Evolutionary conservation across 2,888 invertebrate species (phyloP).

Genomic region (Rhaphigaster nebulosa): DNA sequence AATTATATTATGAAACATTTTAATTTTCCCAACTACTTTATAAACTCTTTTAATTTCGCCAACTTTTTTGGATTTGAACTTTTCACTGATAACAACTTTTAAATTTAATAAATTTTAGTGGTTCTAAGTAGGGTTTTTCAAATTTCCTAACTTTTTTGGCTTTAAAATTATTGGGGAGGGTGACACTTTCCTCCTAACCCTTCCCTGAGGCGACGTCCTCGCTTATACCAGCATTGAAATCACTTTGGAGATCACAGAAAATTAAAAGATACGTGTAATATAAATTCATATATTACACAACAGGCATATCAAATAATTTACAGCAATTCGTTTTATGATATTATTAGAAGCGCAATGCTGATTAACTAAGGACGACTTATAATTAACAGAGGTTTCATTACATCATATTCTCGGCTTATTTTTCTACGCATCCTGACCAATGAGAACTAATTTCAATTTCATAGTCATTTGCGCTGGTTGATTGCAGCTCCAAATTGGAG

Average conservation of each 20-base stretch:
- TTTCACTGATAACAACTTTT: too few species aligned
- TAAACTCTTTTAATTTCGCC: too few species aligned
- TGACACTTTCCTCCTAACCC: too few species aligned
- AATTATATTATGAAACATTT: too few species aligned
- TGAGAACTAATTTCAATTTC: not conserved
- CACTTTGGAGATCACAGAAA: not conserved
- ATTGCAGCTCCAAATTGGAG: conserved; percentile 3
- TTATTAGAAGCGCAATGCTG: not conserved
- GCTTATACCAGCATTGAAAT: not conserved
- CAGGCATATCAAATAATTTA: not conserved
- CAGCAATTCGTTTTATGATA: not conserved
- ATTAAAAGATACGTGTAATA: too few species aligned
- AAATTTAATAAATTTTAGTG: too few species aligned
- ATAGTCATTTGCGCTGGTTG: not conserved
- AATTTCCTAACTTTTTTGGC: too few species aligned
- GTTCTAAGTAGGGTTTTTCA: too few species aligned
- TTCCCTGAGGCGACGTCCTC: too few species aligned
- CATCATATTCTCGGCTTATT: not conserved
- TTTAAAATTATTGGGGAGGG: too few species aligned
- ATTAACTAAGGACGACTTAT: not conserved
- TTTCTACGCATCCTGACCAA: not conserved
- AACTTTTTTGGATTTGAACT: too few species aligned
- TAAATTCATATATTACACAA: not conserved
- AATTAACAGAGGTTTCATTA: not conserved
- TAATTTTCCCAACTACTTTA: too few species aligned